A percentile compares a stretch with the other conserved stretches of the same genome.
phyloP scores from a whole-genome alignment of 2,797 vertebrate genomes.

The Lacerta bilineata region DNA sequence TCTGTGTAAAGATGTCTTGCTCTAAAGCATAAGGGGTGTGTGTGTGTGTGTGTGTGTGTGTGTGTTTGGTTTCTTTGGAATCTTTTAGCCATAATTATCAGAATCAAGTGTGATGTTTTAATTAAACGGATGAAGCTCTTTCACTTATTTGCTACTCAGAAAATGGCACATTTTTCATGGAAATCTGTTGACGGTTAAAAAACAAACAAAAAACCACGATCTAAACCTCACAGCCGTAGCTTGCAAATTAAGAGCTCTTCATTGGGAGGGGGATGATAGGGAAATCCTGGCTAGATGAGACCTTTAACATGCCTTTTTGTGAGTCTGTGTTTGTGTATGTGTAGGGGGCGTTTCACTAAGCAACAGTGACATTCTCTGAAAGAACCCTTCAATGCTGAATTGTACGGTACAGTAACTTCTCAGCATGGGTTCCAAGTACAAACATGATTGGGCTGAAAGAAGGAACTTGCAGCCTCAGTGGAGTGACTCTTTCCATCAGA shows the following conservation, averaged over 20 bases:
- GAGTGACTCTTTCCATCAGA: conserved; percentile 1
- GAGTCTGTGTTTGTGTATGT: background rate
- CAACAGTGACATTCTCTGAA: background rate
- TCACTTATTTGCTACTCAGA: background rate
- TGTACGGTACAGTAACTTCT: background rate
- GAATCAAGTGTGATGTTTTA: conserved; percentile 22
- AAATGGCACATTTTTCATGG: background rate
- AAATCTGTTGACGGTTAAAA: background rate
- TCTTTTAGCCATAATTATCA: background rate
- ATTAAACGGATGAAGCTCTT: conserved; percentile 1
- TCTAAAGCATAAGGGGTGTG: background rate
- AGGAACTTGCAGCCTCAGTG: background rate
- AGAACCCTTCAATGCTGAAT: conserved; percentile 7
- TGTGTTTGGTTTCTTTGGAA: background rate
- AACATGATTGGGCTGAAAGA: background rate
- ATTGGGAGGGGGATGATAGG: background rate
- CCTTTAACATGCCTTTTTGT: conserved; percentile 8
- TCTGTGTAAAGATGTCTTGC: background rate
- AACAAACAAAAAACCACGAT: background rate
- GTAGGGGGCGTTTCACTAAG: background rate
- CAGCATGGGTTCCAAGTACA: conserved; percentile 20
- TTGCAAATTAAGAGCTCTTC: background rate
- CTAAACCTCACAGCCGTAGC: background rate
- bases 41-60: no score
- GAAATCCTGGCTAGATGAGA: conserved; percentile 7